These are phyloP conservation scores for Colistium nudipinnis DNA, from an alignment of 2,113 vertebrate species.

Conservation along the genomic window DNA sequence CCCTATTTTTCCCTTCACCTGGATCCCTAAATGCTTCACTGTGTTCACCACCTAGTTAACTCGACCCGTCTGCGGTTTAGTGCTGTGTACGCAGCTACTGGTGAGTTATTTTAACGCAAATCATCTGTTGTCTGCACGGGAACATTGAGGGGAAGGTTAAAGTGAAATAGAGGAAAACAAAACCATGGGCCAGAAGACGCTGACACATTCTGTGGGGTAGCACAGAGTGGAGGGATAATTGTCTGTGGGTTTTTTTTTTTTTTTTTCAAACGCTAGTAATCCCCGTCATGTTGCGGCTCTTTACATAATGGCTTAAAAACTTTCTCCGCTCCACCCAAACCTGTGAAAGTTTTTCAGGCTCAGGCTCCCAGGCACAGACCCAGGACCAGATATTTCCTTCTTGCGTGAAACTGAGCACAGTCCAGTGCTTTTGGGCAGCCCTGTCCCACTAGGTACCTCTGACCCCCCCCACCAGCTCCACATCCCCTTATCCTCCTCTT, in stretches of 20 bases:
- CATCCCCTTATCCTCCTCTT: conserved; percentile 50
- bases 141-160: background rate
- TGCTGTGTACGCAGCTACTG: no score
- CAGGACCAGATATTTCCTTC: conserved; percentile 16
- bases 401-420: conserved; percentile 30
- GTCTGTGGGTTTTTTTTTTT: background rate
- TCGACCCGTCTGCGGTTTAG: background rate
- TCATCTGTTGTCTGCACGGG: background rate
- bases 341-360: background rate
- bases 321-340: background rate
- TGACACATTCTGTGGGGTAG: background rate
- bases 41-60: background rate
- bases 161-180: background rate
- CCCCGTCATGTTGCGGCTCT: background rate
- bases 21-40: background rate
- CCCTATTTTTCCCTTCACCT: background rate
- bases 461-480: conserved; percentile 28
- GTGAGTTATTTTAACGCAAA: no score
- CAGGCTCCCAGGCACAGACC: conserved; percentile 26
- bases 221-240: background rate
- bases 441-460: conserved; percentile 11
- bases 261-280: no score
- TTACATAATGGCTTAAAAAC: conserved; percentile 1
- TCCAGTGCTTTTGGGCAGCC: conserved; percentile 27
- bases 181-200: background rate